Base-by-base conservation (phyloP, 1,140 invertebrate genomes). In the Camponotus floridanus region DNA sequence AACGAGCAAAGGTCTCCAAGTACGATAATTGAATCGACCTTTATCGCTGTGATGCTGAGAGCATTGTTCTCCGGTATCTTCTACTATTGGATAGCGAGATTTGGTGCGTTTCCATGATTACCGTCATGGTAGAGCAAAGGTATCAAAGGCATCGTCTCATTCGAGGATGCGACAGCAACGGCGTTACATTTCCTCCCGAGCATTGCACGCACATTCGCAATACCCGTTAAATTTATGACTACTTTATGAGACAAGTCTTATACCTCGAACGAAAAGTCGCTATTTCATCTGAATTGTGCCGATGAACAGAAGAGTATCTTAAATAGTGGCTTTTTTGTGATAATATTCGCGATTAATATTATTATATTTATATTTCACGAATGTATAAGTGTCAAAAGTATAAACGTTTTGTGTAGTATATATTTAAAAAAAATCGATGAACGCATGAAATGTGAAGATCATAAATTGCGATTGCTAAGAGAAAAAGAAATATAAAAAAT, bases 1-100 rank as follows among this genome's bases (percentile, higher is more conserved):
- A 61, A 73, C 55, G 67, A 51, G 48, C 61, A 61, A 45, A 33
- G 59, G 48, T 85, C 48, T 64, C 45, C 73, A 26, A 31, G 61
- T 78, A 78, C 73, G 45, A 78, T 85, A 85, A 85, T 70, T 70
- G 71, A 87, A 87, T 87, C 51, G 81, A 85, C 61, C 81, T 85
- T 85, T 85, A 85, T 85, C 81, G 73, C 73, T 65, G 57, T 62
- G 74, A 85, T 85, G 42, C 59, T 59, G 80, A 57, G 45, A 33
- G 21, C 83, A 85, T 85, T 87, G 71, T 87, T 70, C 55, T 76
- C 51, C 64, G 48, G 26, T 85, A 42, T 57, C 81, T 78, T 45
- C 45, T 78, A 51, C 15, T 51, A 85, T 85, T 78, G 81, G 81
- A 85, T 85, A 85, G 73, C 74, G 57, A 55, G 70, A 87, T 87